These are phyloP conservation scores for Oeneis ivallda DNA, from an alignment of 2,888 invertebrate genomes.

Conservation along the genomic window DNA sequence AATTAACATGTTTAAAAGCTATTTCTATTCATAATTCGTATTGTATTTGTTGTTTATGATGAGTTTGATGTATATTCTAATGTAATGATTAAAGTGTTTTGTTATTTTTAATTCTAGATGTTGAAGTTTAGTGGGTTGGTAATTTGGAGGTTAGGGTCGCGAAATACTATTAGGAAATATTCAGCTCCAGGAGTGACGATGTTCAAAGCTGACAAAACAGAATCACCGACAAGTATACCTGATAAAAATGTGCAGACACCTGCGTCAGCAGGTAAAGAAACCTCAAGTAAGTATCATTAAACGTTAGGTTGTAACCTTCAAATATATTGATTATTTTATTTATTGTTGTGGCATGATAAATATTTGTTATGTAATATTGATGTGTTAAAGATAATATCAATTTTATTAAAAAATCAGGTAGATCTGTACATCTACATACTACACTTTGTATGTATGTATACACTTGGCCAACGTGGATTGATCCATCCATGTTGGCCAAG, in stretches of 20 bases:
- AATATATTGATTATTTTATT: constrained; percentile 16
- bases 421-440: no score
- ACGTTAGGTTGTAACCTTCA: constrained; percentile 13
- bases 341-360: constrained; percentile 8
- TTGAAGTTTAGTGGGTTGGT: constrained; percentile 74
- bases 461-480: no score
- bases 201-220: constrained; percentile 84
- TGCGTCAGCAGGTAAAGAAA: constrained; percentile 43
- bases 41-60: constrained; percentile 3
- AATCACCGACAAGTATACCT: constrained; percentile 49
- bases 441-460: no score
- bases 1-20: constrained; percentile 41
- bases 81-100: background rate
- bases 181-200: constrained; percentile 89
- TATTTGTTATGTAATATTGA: constrained; percentile 26
- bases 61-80: background rate
- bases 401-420: background rate
- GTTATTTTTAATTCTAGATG: constrained; percentile 60
- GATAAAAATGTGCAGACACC: constrained; percentile 46
- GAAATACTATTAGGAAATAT: constrained; percentile 62
- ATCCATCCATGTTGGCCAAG: no score
- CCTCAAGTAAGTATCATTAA: constrained; percentile 36
- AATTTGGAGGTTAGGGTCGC: constrained; percentile 78
- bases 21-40: constrained; percentile 31
- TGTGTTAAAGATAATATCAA: background rate